phyloP scores from a whole-genome alignment of 1,140 invertebrate genomes.

The Drosophila orosa region DNA sequence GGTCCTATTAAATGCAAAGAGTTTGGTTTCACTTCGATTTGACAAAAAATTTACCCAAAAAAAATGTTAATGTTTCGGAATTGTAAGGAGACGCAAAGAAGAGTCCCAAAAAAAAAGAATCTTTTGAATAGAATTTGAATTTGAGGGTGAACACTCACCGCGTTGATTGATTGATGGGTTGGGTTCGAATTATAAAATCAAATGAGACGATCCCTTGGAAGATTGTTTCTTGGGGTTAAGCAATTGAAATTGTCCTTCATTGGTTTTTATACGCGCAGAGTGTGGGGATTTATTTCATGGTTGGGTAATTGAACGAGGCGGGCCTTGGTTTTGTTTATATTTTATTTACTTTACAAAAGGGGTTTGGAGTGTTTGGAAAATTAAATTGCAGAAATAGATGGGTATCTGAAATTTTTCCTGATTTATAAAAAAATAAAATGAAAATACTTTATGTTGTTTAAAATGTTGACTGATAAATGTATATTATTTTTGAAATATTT shows the following conservation, averaged over 20 bases:
- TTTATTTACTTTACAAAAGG: background rate
- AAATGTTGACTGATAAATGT: too few species aligned
- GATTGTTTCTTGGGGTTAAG: slow-evolving; percentile 18
- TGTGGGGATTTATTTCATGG: slow-evolving; percentile 21
- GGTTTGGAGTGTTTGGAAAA: background rate
- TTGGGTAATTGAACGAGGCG: slow-evolving; percentile 1
- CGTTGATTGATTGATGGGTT: slow-evolving; percentile 38
- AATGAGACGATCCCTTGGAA: slow-evolving; percentile 29
- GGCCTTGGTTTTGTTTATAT: slow-evolving; percentile 11
- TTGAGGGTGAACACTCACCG: slow-evolving; percentile 13
- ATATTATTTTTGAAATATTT: too few species aligned
- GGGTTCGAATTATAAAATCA: slow-evolving; percentile 42
- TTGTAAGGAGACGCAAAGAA: slow-evolving; percentile 16
- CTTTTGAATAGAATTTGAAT: slow-evolving; percentile 34
- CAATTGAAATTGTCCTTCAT: slow-evolving; percentile 28
- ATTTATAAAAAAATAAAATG: too few species aligned
- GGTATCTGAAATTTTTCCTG: background rate
- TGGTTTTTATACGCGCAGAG: background rate
- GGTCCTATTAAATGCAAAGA: slow-evolving; percentile 37
- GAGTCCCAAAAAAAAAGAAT: slow-evolving; percentile 14
- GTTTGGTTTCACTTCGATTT: slow-evolving; percentile 31
- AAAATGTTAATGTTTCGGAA: slow-evolving; percentile 36
- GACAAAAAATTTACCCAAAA: slow-evolving; percentile 38
- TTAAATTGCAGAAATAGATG: background rate
- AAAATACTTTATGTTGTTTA: too few species aligned